Base-by-base conservation (phyloP, 2,888 invertebrate species). In the Didymodactylos carnosus region DNA sequence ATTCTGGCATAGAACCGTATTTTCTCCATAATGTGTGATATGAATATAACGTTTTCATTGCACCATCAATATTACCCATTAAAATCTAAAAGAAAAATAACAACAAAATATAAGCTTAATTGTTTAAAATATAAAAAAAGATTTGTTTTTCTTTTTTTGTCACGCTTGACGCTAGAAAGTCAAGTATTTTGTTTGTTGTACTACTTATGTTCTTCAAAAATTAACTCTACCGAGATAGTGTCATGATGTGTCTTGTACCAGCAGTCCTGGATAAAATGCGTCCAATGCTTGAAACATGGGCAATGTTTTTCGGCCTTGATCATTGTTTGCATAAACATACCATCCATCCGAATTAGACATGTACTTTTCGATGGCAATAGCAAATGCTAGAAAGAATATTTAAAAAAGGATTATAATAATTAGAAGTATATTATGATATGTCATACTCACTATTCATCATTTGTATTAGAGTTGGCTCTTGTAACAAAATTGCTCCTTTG, bases 261-360 rank as follows among this genome's bases (percentile, higher is more conserved):
- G 86, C 39, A 98, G 87, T 0, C 98, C 97, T 0, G 98, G 98
- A 94, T 95, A 98, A 82, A 92, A 99, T 0, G 97, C 91, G 84
- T 99, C 98, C 29, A 99, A 86, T 0, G 94, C 95, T 82, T 98
- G 97, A 84, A 97, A 98, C n/a, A 97, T 91, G 0, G 97, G 95
- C 79, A 94, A 84, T 0, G 95, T 94, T 10, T 97, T 91, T 80
- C 92, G 91, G 0, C 92, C 97, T 79, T 93, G 91, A 69, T 89
- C 88, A 97, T 98, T 98, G n/a, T 93, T 91, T 0, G 93, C 97
- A 97, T 97, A 98, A 79, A 97, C 88, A 82, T 94, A 94, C 97
- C 98, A 99, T 82, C 98, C 95, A 78, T 16, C 11, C n/a, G 94
- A 94, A 79, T 90, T 89, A 79, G 91, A 90, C 79, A 97, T 78